Base-by-base conservation (phyloP, 2,888 invertebrate genomes). In the Dynastes grantii region DNA sequence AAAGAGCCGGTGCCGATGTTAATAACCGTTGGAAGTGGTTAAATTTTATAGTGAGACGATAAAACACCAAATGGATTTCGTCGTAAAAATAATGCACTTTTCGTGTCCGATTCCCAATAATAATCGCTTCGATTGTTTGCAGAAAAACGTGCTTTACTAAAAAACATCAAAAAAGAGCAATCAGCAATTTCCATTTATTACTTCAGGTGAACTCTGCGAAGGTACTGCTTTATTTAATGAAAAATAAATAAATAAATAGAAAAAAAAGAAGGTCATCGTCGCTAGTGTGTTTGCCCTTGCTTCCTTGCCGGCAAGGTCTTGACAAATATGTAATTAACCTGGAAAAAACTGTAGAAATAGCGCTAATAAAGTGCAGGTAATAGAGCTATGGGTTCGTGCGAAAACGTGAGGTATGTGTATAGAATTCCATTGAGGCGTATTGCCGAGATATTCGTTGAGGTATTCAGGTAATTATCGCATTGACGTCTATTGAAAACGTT, bases 221-320 rank as follows among this genome's bases (percentile, higher is more conserved):
- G 8, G 55, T 13, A 16, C 37, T 65, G n/a, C 45, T 32, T 32
- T 32, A 32, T 32, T 32, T 5, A 32, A 32, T 5, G 32, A 32
- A 32, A 32, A 32, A 32, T 32, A 32, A 45, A 45, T 45, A 45
- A 45, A 45, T 9, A 45, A 45, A 11, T 2, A 9, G 11, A 45
- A 45, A 45, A 45, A 11, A 32, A 32, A 16, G 32, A 16, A 16
- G 37, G 65, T 37, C 40, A 45, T 37, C 13, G 16, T 6, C 40
- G 65, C 55, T 22, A 45, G 11, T 22, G 9, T 65, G 65, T 65
- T 65, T 45, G 37, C 40, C 40, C 16, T 37, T 37, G 45, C n/a
- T 65, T 65, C 65, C 65, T 40, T 40, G 37, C 37, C 65, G 40
- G 65, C 65, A 40, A 65, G 65, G 65, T 37, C 65, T 65, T 40